phyloP scores from a whole-genome alignment of 30 jellyfish, hydroid and myxozoan genomes.

The Aurelia sp. region DNA sequence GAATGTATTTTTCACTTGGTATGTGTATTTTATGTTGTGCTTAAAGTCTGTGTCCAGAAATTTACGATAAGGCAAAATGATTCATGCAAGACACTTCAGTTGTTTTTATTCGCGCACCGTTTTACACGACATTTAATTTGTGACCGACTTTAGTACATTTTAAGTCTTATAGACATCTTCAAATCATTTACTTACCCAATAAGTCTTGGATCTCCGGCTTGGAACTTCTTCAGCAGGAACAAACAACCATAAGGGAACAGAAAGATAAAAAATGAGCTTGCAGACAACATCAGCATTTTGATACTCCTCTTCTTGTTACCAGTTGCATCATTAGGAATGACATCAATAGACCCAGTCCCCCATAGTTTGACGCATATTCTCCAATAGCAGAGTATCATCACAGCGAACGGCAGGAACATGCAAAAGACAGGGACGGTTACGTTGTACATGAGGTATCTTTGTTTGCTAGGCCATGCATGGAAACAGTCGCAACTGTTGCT shows the following conservation, averaged over 20 bases:
- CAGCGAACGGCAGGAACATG: constrained; percentile 5
- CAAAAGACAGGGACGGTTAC: neutral
- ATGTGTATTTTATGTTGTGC: no score
- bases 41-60: no score
- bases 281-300: constrained; percentile 18
- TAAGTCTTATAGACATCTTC: no score
- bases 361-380: constrained; percentile 7
- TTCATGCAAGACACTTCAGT: no score
- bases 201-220: constrained; percentile 2
- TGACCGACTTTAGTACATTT: no score
- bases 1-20: no score
- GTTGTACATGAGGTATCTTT: neutral
- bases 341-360: neutral
- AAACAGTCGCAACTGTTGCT: constrained; percentile 23
- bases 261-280: constrained; percentile 18
- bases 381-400: constrained; percentile 9
- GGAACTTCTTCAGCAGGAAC: constrained; percentile 7
- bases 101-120: no score
- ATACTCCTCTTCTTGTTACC: constrained; percentile 1
- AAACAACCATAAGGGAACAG: constrained; percentile 18
- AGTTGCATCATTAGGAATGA: constrained; percentile 12
- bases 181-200: constrained; percentile 16
- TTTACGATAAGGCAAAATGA: no score
- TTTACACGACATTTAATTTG: no score
- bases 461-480: constrained; percentile 18